Percentiles rank a stretch among this genome's conserved stretches.
Conservation (phyloP, 2,113 vertebrate species). For the Xiphophorus couchianus region DNA sequence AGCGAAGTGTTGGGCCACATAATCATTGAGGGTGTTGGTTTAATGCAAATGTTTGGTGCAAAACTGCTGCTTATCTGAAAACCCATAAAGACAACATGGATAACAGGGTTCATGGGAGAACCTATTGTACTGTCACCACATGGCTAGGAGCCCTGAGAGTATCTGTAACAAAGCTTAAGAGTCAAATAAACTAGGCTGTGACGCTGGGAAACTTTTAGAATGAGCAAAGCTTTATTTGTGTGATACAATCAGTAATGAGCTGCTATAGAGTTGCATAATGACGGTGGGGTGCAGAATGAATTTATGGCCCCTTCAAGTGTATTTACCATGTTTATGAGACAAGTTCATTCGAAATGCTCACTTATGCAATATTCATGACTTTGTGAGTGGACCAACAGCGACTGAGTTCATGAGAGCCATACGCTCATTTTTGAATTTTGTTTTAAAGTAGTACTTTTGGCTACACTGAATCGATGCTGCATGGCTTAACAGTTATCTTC, state of each 20-base stretch:
- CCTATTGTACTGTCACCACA: background rate
- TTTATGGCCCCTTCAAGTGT: slow-evolving; percentile 56
- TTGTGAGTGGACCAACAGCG: slow-evolving; percentile 41
- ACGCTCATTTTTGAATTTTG: slow-evolving; percentile 25
- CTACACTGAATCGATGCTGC: background rate
- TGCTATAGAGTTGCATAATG: slow-evolving; percentile 15
- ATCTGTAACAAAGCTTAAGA: slow-evolving; percentile 29
- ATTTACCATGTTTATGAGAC: slow-evolving; percentile 64
- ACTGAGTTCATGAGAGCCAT: slow-evolving; percentile 6
- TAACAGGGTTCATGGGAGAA: slow-evolving; percentile 3
- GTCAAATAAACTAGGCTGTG: slow-evolving; percentile 34
- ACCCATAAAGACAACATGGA: slow-evolving; percentile 34
- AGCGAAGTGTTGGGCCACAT: slow-evolving; percentile 12
- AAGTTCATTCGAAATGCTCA: slow-evolving; percentile 45
- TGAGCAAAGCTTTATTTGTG: slow-evolving; percentile 13
- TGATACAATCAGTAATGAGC: slow-evolving; percentile 13
- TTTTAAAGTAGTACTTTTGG: slow-evolving; percentile 18
- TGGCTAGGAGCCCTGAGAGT: slow-evolving; percentile 27
- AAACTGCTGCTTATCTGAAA: slow-evolving; percentile 30
- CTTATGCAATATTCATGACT: slow-evolving; percentile 63
- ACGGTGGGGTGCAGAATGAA: slow-evolving; percentile 18
- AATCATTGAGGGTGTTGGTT: slow-evolving; percentile 30
- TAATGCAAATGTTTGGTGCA: slow-evolving; percentile 29
- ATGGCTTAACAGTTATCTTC: slow-evolving; percentile 5
- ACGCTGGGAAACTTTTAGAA: slow-evolving; percentile 29